These are phyloP conservation scores for Haliaeetus leucogaster DNA, from an alignment of 2,113 vertebrate genomes.

Conservation along the genomic window DNA sequence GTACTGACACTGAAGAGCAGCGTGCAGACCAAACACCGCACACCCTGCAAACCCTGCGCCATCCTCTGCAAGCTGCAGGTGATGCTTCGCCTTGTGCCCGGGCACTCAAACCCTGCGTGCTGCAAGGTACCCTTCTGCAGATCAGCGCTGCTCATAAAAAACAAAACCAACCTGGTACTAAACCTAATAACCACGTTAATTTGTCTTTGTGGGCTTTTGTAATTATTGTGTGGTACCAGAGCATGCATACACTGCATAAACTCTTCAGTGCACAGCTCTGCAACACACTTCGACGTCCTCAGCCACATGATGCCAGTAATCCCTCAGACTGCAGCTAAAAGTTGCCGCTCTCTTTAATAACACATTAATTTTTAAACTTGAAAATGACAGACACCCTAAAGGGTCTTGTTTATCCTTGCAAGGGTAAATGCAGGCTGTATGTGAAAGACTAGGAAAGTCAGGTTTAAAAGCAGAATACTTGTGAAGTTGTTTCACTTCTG, in stretches of 20 bases:
- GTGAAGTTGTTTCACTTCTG: neutral
- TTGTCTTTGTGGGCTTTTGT: no score
- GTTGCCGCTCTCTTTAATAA: no score
- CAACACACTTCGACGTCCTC: fast-evolving
- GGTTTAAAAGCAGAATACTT: neutral
- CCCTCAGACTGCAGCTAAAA: neutral
- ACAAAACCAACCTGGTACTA: neutral
- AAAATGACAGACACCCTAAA: neutral
- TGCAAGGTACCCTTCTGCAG: fast-evolving
- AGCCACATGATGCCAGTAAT: neutral
- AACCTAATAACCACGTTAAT: neutral
- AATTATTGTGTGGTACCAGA: neutral
- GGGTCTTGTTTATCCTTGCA: no score
- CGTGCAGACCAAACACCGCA: neutral
- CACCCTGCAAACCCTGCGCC: neutral
- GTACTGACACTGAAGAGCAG: neutral
- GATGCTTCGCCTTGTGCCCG: fast-evolving
- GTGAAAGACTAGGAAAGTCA: neutral
- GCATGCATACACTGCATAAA: fast-evolving
- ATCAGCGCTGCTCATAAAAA: neutral
- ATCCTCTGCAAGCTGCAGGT: neutral
- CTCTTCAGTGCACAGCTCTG: neutral
- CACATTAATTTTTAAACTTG: fast-evolving
- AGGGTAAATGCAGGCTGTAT: fast-evolving
- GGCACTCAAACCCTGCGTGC: no score